Percentiles rank a stretch among this genome's conserved stretches.
phyloP scores from a whole-genome alignment of 2,888 invertebrate genomes.

The Eristalinus aeneus region DNA sequence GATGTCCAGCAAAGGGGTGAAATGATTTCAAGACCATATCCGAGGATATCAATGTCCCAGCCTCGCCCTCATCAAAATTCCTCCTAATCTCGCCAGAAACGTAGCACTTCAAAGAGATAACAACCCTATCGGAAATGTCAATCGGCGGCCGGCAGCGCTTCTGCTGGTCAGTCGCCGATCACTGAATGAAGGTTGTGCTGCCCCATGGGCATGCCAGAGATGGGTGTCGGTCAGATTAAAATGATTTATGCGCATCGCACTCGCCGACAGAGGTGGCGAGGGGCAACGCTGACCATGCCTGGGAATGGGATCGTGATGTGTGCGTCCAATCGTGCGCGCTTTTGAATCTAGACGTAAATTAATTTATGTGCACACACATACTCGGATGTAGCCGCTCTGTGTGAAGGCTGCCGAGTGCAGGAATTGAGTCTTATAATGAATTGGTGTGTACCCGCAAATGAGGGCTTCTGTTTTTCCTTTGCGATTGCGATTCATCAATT shows the following conservation, averaged over 20 bases:
- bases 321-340: slow-evolving; percentile 4
- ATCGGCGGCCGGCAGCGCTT: slow-evolving; percentile 15
- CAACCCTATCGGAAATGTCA: slow-evolving; percentile 35
- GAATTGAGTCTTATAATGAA: slow-evolving; percentile 6
- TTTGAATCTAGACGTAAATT: slow-evolving; percentile 19
- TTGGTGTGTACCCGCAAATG: neutral
- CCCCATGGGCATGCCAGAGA: slow-evolving; percentile 2
- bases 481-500: neutral
- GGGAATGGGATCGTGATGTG: slow-evolving; percentile 24
- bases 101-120: slow-evolving; percentile 10
- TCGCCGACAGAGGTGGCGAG: neutral
- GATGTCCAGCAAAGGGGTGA: neutral
- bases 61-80: neutral
- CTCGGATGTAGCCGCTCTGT: neutral
- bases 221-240: slow-evolving; percentile 41
- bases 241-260: slow-evolving; percentile 37
- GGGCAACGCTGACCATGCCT: neutral
- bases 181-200: slow-evolving; percentile 40
- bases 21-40: neutral
- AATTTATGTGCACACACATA: slow-evolving; percentile 9
- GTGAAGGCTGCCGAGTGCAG: slow-evolving; percentile 40
- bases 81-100: neutral
- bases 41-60: neutral
- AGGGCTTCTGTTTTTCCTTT: neutral
- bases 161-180: slow-evolving; percentile 10